Conservation (phyloP, 2,113 vertebrate species). For the Silurus meridionalis region DNA sequence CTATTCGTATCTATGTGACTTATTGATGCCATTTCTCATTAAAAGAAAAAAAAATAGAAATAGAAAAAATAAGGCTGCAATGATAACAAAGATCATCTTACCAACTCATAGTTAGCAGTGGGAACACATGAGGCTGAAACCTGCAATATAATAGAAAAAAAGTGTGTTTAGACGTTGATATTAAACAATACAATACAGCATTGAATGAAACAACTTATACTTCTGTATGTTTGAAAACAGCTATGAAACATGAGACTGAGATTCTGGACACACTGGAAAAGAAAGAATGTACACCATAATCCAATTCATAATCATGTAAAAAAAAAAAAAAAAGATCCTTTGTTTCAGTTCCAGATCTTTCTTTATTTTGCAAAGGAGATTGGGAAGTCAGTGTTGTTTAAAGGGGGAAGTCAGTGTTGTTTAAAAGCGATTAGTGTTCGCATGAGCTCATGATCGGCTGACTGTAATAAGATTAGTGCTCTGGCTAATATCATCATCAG, state of each 20-base stretch:
- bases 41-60: constrained; percentile 40
- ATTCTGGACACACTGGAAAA: neutral
- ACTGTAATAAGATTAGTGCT: constrained; percentile 64
- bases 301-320: neutral
- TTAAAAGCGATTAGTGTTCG: constrained; percentile 44
- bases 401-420: constrained; percentile 42
- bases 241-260: neutral
- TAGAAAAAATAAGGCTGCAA: constrained; percentile 20
- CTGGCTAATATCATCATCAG: constrained; percentile 51
- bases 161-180: neutral
- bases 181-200: neutral
- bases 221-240: neutral
- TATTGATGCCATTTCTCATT: constrained; percentile 33
- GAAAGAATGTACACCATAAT: neutral
- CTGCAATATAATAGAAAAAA: constrained; percentile 66
- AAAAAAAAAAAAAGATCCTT: neutral
- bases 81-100: constrained; percentile 66
- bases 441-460: constrained; percentile 61
- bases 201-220: neutral
- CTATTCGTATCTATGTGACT: constrained; percentile 29
- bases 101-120: constrained; percentile 83
- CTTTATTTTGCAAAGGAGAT: constrained; percentile 2
- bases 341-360: neutral
- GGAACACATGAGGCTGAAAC: constrained; percentile 84
- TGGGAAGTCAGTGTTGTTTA: constrained; percentile 45